Base-by-base conservation (phyloP, 2,888 invertebrate species). In the Caenorhabditis macrosperma region DNA sequence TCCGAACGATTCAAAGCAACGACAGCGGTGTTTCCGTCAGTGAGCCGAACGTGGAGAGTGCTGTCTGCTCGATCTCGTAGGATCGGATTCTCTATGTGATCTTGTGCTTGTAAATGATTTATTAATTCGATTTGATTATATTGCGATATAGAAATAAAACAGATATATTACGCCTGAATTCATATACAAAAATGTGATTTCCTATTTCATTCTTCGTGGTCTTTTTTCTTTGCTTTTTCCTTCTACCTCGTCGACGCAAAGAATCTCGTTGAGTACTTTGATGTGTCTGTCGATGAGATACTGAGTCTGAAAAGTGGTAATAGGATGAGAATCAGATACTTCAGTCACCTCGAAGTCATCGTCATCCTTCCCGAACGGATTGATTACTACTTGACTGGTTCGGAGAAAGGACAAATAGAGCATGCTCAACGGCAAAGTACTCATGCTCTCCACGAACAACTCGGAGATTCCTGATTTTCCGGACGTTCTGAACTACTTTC, bases 11-110 rank as follows among this genome's bases (percentile, higher is more conserved):
- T 69, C 82, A 84, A 52, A 79, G 79, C 61, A 82, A 86, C 61
- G 86, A 86, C 61, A 82, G 82, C 46, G 86, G 86, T 12, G 78
- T 86, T 9, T 86, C 86, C 0, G 52, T 83, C 9, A 67, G 66
- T 38, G 82, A 78, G 67, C 57, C 74, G 24, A 74, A 77, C 20
- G 67, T 64, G 24, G 84, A 85, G 50, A 76, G 80, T 26, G 66
- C 83, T 12, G 82, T 86, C 10, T 86, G 85, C 52, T 76, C 85
- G 7, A 79, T 85, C 22, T 72, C 59, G 52, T 79, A 55, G 10
- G 17, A 26, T 28, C n/a, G 22, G 24, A 26, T 28, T 59, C 4
- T 9, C 4, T 44, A 44, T 44, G 4, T 44, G 38, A 12, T 44
- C 10, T 10, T 44, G 44, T 44, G 44, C 20, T 44, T 44, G 44